Conservation (phyloP, 2,797 vertebrate genomes). For the Hydrophis major region DNA sequence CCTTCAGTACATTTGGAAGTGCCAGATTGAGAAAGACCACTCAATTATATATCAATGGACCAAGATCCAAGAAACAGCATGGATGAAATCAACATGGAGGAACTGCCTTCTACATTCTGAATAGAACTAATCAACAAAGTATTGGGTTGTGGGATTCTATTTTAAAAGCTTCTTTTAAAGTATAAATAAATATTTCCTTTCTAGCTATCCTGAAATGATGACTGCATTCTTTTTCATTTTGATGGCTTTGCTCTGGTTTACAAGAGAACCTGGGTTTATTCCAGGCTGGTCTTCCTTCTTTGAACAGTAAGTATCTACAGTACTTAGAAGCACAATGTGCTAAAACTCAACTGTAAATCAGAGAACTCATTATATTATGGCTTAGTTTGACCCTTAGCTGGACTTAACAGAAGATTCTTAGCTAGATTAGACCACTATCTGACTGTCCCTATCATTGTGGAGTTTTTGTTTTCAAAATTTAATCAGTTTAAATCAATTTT, state of each 20-base stretch:
- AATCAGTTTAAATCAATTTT: not conserved
- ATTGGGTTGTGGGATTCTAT: not conserved
- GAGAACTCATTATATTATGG: not conserved
- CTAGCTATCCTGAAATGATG: conserved; percentile 94
- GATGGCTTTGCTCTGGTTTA: conserved; percentile 98
- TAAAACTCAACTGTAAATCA: not conserved
- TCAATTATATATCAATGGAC: not conserved
- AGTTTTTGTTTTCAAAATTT: not conserved
- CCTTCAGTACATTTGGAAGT: not conserved
- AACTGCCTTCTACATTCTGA: not conserved
- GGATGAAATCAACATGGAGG: not conserved
- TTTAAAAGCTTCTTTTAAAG: not conserved
- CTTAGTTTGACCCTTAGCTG: not conserved
- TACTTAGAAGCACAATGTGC: not conserved
- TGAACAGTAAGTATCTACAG: conserved; percentile 80
- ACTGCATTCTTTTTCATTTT: conserved; percentile 94
- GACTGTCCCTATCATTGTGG: not conserved
- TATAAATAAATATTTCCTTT: conserved; percentile 15
- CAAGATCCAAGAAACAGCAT: not conserved
- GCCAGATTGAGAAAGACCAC: not conserved
- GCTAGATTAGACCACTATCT: not conserved
- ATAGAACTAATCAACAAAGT: not conserved
- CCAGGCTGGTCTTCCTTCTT: conserved; percentile 97
- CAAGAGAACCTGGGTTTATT: conserved; percentile 94
- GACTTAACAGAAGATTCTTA: not conserved